phyloP scores from a whole-genome alignment of 1,140 invertebrate genomes.

The Lepidurus packardi region DNA sequence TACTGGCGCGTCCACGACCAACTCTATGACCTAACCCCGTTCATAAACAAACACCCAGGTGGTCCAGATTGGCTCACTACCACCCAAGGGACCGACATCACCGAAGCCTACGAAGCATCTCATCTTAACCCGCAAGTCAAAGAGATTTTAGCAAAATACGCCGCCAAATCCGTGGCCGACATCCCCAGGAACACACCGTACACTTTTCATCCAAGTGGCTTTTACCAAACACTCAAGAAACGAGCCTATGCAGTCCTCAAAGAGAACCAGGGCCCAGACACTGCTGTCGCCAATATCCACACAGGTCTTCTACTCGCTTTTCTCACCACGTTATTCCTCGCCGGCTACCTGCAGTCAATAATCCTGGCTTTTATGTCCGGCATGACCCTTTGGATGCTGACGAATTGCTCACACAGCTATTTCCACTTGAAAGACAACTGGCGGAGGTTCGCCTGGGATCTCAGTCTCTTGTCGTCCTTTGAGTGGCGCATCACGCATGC shows the following conservation, averaged over 20 bases:
- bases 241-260: constrained; percentile 42
- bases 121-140: constrained; percentile 51
- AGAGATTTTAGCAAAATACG: constrained; percentile 56
- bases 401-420: constrained; percentile 68
- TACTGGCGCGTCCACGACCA: constrained; percentile 70
- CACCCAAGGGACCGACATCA: constrained; percentile 60
- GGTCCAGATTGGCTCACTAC: constrained; percentile 64
- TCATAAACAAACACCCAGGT: constrained; percentile 67
- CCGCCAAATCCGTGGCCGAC: constrained; percentile 50
- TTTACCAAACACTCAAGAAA: constrained; percentile 58
- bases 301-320: constrained; percentile 51
- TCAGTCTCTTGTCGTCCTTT: constrained; percentile 58
- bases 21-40: constrained; percentile 66
- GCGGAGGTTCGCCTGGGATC: constrained; percentile 73
- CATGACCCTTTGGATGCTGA: constrained; percentile 52
- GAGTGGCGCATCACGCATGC: constrained; percentile 71
- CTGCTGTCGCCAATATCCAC: constrained; percentile 42
- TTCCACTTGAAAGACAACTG: constrained; percentile 72
- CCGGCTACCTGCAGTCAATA: constrained; percentile 47
- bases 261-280: constrained; percentile 35
- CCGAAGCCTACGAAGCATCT: constrained; percentile 63
- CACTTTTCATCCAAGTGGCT: constrained; percentile 63
- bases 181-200: constrained; percentile 56
- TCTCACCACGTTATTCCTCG: constrained; percentile 49
- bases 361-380: constrained; percentile 49